Base-by-base conservation (phyloP, 2,113 vertebrate species). In the Gavia stellata region DNA sequence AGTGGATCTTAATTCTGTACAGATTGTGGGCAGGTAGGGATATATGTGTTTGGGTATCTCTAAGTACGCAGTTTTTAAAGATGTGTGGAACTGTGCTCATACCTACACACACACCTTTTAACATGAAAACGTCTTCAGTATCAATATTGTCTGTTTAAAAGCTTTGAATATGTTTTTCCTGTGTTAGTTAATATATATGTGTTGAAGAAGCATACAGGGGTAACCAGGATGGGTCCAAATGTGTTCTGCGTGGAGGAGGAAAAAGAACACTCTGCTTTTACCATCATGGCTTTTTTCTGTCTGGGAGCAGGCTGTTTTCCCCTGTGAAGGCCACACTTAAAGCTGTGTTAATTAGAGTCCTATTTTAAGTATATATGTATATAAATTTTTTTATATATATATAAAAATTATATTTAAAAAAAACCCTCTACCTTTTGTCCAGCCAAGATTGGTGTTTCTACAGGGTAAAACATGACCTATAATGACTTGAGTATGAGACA, bases 81-180 rank as follows among this genome's bases (percentile, higher is more conserved):
- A 7, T 50, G 9, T 29, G 53, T 68, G 44, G 33, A 72, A 42
- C 31, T 49, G 25, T 0, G 0, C 25, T 79, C 15, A 2, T 7
- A 59, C 14, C 11, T 24, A 6, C 3, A 8, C 11, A 8, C 11
- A 29, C 0, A 7, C 2, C 25, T 89, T 85, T 82, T 40, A 33
- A 70, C 0, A 1, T 33, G 40, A 47, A 86, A 90, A 56, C 0
- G 0, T 17, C 18, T 85, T 88, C 31, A 28, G 33, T 74, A 33
- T 62, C 29, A 40, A 8, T 63, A 42, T 9, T 34, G 4, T 44
- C 29, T 70, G 33, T 68, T 89, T n/a, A 67, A 91, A 89, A 87
- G 15, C 28, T 81, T 63, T 63, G 25, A 59, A 25, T 44, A 5
- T 38, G 29, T 75, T 68, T 78, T 73, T 19, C 10, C 44, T 3